Evolutionary conservation across 1,140 invertebrate genomes (phyloP).

Genomic region (Penaeus indicus): DNA sequence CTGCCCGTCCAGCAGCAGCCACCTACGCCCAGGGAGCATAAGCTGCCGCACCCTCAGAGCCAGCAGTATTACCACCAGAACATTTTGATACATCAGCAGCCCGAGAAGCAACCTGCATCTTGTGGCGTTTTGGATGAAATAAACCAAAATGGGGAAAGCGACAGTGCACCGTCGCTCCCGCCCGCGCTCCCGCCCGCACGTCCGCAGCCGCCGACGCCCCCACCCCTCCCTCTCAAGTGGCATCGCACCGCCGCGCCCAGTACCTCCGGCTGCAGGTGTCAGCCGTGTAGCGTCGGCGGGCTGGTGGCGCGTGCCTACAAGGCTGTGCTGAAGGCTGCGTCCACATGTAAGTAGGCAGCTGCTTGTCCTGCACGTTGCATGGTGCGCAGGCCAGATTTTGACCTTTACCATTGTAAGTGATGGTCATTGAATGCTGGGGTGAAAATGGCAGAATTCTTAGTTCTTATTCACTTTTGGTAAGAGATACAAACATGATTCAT

Average conservation of each 20-base stretch:
- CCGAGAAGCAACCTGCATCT: not conserved
- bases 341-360: slow-evolving; percentile 42
- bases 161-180: not conserved
- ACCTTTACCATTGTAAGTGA: no score
- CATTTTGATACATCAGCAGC: slow-evolving; percentile 6
- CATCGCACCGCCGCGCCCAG: not conserved
- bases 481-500: no score
- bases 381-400: no score
- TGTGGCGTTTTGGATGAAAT: not conserved
- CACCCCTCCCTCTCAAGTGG: slow-evolving; percentile 27
- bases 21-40: not conserved
- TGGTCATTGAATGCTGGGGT: no score
- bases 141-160: not conserved
- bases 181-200: not conserved
- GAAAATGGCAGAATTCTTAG: no score
- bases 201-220: not conserved
- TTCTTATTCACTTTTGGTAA: no score
- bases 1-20: not conserved
- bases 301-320: slow-evolving; percentile 43
- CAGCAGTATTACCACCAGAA: slow-evolving; percentile 45
- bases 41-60: no score
- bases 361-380: not conserved
- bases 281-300: slow-evolving; percentile 37
- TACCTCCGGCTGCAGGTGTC: slow-evolving; percentile 20
- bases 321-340: slow-evolving; percentile 41